Conservation (phyloP, 35 echinoderm and acorn worm species). For the Ophioderma brevispina region DNA sequence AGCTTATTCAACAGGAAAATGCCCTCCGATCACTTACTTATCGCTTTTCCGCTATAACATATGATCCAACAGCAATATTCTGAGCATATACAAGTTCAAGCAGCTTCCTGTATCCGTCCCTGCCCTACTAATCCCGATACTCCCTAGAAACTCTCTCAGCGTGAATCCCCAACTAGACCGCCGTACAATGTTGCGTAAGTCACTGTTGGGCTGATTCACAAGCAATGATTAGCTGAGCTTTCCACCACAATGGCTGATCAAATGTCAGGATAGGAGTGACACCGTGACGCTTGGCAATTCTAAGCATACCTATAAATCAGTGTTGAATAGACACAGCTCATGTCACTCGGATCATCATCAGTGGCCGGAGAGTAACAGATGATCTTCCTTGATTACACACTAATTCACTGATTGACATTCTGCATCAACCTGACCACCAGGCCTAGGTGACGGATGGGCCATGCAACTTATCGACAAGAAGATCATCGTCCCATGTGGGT, state of each 20-base stretch:
- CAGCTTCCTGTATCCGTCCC: slow-evolving; percentile 57
- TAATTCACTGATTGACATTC: neutral
- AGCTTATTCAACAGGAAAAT: slow-evolving; percentile 44
- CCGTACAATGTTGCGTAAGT: neutral
- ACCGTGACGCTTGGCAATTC: neutral
- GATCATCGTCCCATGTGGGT: slow-evolving; percentile 3
- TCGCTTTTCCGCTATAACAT: slow-evolving; percentile 20
- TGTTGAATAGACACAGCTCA: slow-evolving; percentile 53
- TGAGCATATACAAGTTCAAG: slow-evolving; percentile 49
- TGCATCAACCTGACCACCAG: slow-evolving; percentile 70
- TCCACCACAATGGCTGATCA: slow-evolving; percentile 48
- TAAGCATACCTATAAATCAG: neutral
- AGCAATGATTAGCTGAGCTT: slow-evolving; percentile 12
- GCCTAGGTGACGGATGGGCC: slow-evolving; percentile 8
- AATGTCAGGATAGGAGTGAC: neutral
- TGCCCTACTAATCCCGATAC: slow-evolving; percentile 48
- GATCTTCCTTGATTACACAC: slow-evolving; percentile 55
- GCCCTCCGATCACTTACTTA: slow-evolving; percentile 25
- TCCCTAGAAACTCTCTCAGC: slow-evolving; percentile 29
- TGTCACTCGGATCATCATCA: slow-evolving; percentile 62
- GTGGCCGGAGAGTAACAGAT: slow-evolving; percentile 37
- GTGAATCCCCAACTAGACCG: neutral
- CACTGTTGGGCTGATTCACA: neutral
- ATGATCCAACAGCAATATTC: slow-evolving; percentile 14
- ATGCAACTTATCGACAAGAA: slow-evolving; percentile 30